Conservation (phyloP, 35 echinoderm and acorn worm genomes). For the Strongylocentrotus purpuratus region DNA sequence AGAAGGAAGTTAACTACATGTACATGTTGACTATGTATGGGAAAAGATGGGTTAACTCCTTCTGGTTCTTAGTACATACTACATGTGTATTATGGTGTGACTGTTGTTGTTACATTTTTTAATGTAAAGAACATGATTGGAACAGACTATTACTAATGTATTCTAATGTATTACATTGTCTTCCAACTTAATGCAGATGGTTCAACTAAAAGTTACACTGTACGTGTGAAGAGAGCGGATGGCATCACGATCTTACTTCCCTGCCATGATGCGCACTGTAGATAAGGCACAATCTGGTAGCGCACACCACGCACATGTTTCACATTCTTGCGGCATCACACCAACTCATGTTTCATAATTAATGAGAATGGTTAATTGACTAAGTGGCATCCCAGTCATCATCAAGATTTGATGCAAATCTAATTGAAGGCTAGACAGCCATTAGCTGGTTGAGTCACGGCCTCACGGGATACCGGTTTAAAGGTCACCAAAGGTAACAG, state of each 20-base stretch:
- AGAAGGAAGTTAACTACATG: no score
- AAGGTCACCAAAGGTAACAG: neutral
- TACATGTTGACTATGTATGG: no score
- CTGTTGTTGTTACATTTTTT: no score
- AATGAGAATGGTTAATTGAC: slow-evolving; percentile 36
- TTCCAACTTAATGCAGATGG: neutral
- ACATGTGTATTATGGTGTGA: no score
- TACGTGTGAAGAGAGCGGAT: neutral
- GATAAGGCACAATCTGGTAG: neutral
- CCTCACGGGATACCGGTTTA: neutral
- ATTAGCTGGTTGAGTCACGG: neutral
- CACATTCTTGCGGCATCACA: neutral
- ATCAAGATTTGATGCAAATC: neutral
- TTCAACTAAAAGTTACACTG: neutral
- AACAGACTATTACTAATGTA: no score
- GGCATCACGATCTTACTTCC: neutral
- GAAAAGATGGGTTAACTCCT: no score
- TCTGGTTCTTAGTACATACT: no score
- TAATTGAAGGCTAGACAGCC: neutral
- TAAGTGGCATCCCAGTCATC: neutral
- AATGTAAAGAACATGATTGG: no score
- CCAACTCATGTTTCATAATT: slow-evolving; percentile 5
- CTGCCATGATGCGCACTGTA: neutral
- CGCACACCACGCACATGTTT: neutral
- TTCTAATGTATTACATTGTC: no score